phyloP scores from a whole-genome alignment of 2,888 invertebrate genomes.

The Icerya purchasi region DNA sequence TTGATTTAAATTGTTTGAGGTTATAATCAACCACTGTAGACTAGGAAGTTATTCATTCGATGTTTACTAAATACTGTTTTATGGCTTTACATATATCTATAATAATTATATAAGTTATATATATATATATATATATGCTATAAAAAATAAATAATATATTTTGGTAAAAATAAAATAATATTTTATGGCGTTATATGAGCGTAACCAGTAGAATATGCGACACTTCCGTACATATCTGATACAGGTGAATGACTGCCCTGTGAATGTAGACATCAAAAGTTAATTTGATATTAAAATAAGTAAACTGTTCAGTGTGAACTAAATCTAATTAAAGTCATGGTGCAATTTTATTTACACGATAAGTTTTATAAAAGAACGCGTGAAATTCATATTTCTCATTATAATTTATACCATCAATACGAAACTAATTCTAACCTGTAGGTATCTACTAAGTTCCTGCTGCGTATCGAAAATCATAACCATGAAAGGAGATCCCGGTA shows the following conservation, averaged over 20 bases:
- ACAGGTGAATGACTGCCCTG: constrained; percentile 24
- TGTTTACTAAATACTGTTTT: constrained; percentile 3
- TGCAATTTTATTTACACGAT: no score
- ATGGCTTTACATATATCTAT: constrained; percentile 2
- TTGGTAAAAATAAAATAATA: background rate
- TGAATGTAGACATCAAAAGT: no score
- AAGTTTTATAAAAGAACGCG: no score
- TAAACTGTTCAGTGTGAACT: no score
- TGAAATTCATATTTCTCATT: no score
- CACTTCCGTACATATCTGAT: constrained; percentile 26
- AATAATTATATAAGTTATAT: constrained; percentile 11
- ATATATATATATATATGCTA: constrained; percentile 3
- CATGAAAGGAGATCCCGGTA: constrained; percentile 94
- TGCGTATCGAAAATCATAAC: constrained; percentile 99
- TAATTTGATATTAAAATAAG: no score
- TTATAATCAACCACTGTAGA: no score
- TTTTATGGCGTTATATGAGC: constrained; percentile 23
- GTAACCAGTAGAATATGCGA: constrained; percentile 33
- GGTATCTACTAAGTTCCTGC: constrained; percentile 54
- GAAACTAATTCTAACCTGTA: constrained; percentile 26
- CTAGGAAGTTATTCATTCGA: no score
- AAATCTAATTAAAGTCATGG: no score
- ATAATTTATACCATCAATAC: background rate
- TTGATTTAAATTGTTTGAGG: no score
- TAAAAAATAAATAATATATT: background rate